A percentile compares a stretch with the other conserved stretches of the same genome.
phyloP scores from a whole-genome alignment of 2,113 vertebrate species.

The Rhea americana region DNA sequence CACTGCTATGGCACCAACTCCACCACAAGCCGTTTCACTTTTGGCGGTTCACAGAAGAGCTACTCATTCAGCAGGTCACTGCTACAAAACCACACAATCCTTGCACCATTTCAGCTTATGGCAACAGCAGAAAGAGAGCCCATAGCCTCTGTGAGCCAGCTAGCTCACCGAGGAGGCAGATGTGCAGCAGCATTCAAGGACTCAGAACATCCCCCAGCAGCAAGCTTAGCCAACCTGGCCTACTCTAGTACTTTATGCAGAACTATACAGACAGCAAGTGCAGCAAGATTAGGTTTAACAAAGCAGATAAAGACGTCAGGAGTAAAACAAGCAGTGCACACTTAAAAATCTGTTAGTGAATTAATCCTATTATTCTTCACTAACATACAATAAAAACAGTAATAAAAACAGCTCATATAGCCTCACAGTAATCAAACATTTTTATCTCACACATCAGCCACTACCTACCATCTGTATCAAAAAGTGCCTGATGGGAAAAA shows the following conservation, averaged over 20 bases:
- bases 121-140: not conserved
- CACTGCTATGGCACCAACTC: not conserved
- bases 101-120: not conserved
- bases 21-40: not conserved
- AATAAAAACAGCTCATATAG: not conserved
- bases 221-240: not conserved
- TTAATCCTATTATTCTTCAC: not conserved
- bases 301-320: not conserved
- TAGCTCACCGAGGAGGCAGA: not conserved
- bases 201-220: rapidly evolving
- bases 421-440: not conserved
- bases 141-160: not conserved
- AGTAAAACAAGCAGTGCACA: not conserved
- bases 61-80: not conserved
- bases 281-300: not conserved
- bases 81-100: not conserved
- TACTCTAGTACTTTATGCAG: not conserved
- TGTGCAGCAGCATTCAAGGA: not conserved
- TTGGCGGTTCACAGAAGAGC: not conserved
- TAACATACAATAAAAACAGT: not conserved
- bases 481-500: not conserved
- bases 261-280: not conserved
- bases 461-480: not conserved
- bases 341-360: not conserved
- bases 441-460: not conserved